Base-by-base conservation (phyloP, 2,113 vertebrate genomes). In the Piaya cayana region DNA sequence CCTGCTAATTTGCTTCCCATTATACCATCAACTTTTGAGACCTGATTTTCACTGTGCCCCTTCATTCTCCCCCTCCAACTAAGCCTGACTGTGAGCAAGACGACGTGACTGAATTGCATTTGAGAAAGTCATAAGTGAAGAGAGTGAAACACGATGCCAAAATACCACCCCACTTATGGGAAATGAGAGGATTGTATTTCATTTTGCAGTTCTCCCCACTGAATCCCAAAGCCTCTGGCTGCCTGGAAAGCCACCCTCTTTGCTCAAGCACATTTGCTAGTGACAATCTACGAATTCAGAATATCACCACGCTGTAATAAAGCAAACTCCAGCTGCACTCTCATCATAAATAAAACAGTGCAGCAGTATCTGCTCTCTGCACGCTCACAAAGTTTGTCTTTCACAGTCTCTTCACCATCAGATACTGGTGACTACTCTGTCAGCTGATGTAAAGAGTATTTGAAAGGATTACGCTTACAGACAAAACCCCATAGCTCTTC, bases 111-210 rank as follows among this genome's bases (percentile, higher is more conserved):
- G 72, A 27, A 68, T 4, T 43, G 19, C 49, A 58, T 77, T 26
- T 30, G 36, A 93, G 42, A 82, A 78, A 91, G 79, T 39, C 79
- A 64, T 22, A 76, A 25, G 17, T 0, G 8, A 39, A 58, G 71
- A 1, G 4, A 90, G n/a, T 4, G 50, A 83, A 86, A 77, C 49
- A 11, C 0, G 12, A 76, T 95, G 94, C 94, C 92, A 93, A 96
- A 92, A 88, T 10, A 65, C 43, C 85, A 36, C n/a, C 25, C 56
- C 0, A 0, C 71, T 92, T 62, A 77, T 6, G 68, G 87, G 93
- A 93, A 93, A 67, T 1, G 11, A 71, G 79, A 39, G 68, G 76
- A 86, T 90, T 92, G 37, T 30, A 75, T 96, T 96, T 93, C 85
- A 68, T 52, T 52, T 20, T 67, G 63, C 43, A 77, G 53, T 39